Base-by-base conservation (phyloP, 2,888 invertebrate genomes). In the Notocelia uddmanniana region DNA sequence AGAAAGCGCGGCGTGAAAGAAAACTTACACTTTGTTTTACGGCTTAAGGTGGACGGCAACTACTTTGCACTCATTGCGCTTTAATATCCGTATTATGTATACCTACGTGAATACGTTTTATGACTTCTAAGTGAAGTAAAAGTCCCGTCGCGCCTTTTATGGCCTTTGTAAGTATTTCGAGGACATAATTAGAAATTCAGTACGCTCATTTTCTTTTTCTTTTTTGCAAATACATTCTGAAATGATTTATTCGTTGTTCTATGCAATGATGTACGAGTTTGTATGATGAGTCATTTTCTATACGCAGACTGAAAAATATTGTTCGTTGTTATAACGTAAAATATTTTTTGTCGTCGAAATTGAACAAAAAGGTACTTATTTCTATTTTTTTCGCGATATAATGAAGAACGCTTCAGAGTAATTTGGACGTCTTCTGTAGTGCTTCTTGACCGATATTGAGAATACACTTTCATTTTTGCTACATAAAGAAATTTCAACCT, bases 21-120 rank as follows among this genome's bases (percentile, higher is more conserved):
- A 71, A 68, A 67, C 52, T 60, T 45, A 66, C 52, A 55, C 63
- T 67, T 75, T 73, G 69, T 66, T 73, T 70, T n/a, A 67, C 54
- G 34, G 34, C 67, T 26, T 23, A n/a, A 54, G 59, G 59, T 67
- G 67, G 54, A 48, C 60, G 55, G 55, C 26, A 21, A 48, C 67
- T 67, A 67, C 66, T 71, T 66, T 71, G 41, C 41, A 26, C 54
- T 63, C 45, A 59, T 71, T 63, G 59, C 45, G 18, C 52, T 41
- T 69, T 62, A 55, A 60, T 18, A 41, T 18, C 18, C 60, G n/a
- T 57, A 8, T 62, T 34, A 48, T 37, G 34, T 58, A 52, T 45
- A 54, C 13, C 34, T 45, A 68, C 41, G 26, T 68, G 15, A 45
- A 9, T 48, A 57, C 57, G 48, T 62, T 18, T 50, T 50, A 31